Base-by-base conservation (phyloP, 2,888 invertebrate genomes). In the Pristionchus entomophagus region DNA sequence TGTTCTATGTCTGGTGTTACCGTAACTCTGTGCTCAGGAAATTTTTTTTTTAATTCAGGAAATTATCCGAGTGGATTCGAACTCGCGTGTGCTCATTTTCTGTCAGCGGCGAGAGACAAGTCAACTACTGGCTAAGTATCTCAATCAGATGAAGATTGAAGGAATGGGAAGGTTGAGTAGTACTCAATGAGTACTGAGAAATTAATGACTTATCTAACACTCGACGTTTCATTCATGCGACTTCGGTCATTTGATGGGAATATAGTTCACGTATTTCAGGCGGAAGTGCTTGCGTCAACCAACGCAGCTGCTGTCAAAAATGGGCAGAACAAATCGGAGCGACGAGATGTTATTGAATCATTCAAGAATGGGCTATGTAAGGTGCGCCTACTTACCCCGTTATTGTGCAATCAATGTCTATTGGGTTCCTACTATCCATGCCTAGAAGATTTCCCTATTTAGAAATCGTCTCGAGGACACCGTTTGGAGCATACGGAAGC, bases 1-100 rank as follows among this genome's bases (percentile, higher is more conserved):
- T n/a, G n/a, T n/a, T n/a, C n/a, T n/a, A n/a, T n/a, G n/a, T n/a
- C n/a, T n/a, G n/a, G 29, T 19, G 2, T 12, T 12, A 12, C 0
- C 35, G 17, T 35, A 32, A 5, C 35, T 2, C 35, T 1, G 1
- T 69, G 29, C 17, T 6, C 17, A n/a, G n/a, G n/a, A n/a, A n/a
- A n/a, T n/a, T n/a, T n/a, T n/a, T n/a, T n/a, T n/a, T n/a, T n/a
- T n/a, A n/a, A n/a, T 41, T 65, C 53, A 83, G 83, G 83, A 83
- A 14, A n/a, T 83, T 5, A 14, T 83, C 83, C 22, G n/a, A 0
- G 22, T 26, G 26, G 38, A 62, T 12, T 1, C 59, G 0, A n/a
- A 41, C 14, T 83, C 83, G 41, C 59, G 83, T 19, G 51, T 83
- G 6, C 62, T 83, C 62, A 83, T 83, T 22, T 83, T 83, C 62